phyloP scores from a whole-genome alignment of 2,797 vertebrate species.

The Acestrorhynchus altus region DNA sequence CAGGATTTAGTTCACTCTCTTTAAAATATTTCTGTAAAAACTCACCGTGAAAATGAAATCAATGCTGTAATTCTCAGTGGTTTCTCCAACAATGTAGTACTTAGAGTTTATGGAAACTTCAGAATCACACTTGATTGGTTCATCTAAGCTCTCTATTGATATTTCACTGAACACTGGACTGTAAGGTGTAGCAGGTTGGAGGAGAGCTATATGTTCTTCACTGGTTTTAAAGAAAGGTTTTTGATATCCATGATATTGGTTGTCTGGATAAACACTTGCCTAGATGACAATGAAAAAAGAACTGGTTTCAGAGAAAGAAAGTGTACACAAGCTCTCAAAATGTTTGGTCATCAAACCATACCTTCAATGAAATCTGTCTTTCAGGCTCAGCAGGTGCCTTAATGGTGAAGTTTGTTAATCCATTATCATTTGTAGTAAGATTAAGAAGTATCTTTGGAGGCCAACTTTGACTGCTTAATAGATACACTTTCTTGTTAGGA shows the following conservation, averaged over 20 bases:
- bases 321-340: background rate
- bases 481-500: conserved; percentile 58
- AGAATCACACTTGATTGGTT: too few relatives aligned
- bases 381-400: conserved; percentile 31
- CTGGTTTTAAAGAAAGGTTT: background rate
- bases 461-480: conserved; percentile 61
- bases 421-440: conserved; percentile 68
- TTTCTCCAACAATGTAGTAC: too few relatives aligned
- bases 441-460: conserved; percentile 45
- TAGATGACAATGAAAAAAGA: conserved; percentile 39
- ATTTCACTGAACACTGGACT: conserved; percentile 66
- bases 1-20: background rate
- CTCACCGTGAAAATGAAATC: too few relatives aligned
- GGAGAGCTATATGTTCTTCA: background rate
- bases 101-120: too few relatives aligned
- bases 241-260: fast-evolving
- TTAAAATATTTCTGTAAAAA: too few relatives aligned
- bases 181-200: conserved; percentile 41
- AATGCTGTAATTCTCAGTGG: too few relatives aligned
- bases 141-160: conserved; percentile 53
- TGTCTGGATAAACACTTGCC: conserved; percentile 12
- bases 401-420: conserved; percentile 67
- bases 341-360: conserved; percentile 37
- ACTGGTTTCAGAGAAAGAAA: background rate
- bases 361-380: conserved; percentile 46